These are phyloP conservation scores for Accipiter virgatus DNA, from an alignment of 2,113 vertebrate genomes.

Conservation along the genomic window DNA sequence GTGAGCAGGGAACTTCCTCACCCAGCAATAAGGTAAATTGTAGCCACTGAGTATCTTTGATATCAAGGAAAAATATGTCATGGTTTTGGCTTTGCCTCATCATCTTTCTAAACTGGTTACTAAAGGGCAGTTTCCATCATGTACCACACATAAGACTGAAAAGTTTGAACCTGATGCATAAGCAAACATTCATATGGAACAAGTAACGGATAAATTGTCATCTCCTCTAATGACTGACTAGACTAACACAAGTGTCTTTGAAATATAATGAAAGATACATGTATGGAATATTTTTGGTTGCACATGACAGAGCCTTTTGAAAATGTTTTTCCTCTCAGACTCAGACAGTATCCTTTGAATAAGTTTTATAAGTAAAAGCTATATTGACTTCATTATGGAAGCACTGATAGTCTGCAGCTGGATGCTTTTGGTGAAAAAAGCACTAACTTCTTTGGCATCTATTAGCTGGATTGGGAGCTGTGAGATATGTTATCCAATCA, in stretches of 20 bases:
- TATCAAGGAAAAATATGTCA: neutral
- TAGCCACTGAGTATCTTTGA: neutral
- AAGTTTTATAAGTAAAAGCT: neutral
- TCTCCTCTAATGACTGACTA: neutral
- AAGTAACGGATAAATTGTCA: neutral
- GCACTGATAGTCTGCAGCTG: neutral
- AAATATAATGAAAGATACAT: neutral
- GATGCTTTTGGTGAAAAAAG: neutral
- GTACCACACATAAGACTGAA: neutral
- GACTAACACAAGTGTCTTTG: neutral
- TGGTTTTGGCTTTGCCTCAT: neutral
- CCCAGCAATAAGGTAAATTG: rapidly evolving
- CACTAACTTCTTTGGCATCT: neutral
- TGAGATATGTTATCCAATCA: neutral
- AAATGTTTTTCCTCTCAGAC: neutral
- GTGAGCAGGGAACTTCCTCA: neutral
- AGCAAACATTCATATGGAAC: neutral
- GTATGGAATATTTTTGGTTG: neutral
- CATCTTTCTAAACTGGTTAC: neutral
- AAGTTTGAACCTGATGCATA: neutral
- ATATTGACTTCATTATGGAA: neutral
- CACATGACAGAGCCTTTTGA: neutral
- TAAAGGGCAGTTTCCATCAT: rapidly evolving
- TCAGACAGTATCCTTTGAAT: neutral
- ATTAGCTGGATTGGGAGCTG: neutral